Percentiles rank a stretch among this genome's conserved stretches.
Evolutionary conservation across 1,140 invertebrate species (phyloP).

Genomic region (Mylabris phalerata): DNA sequence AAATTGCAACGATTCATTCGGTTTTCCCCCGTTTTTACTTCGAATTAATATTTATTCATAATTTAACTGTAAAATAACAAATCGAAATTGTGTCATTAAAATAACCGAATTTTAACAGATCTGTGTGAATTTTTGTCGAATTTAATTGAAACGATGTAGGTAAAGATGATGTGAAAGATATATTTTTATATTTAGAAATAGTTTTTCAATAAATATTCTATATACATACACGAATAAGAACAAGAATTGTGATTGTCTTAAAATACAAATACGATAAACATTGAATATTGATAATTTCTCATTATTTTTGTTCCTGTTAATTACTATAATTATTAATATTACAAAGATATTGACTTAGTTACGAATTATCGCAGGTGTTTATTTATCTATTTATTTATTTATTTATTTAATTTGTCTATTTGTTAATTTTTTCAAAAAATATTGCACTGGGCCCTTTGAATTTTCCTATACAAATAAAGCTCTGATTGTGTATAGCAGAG

Average conservation of each 20-base stretch:
- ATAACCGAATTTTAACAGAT: slow-evolving; percentile 17
- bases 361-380: slow-evolving; percentile 17
- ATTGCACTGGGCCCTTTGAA: slow-evolving; percentile 28
- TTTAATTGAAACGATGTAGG: slow-evolving; percentile 35
- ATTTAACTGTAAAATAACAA: slow-evolving; percentile 6
- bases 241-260: slow-evolving; percentile 11
- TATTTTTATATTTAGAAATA: neutral
- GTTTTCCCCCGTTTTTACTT: too few relatives aligned
- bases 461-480: slow-evolving; percentile 15
- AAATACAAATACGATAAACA: slow-evolving; percentile 13
- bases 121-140: slow-evolving; percentile 12
- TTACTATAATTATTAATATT: slow-evolving; percentile 4
- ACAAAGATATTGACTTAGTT: slow-evolving; percentile 30
- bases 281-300: slow-evolving; percentile 11
- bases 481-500: slow-evolving; percentile 10
- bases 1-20: neutral
- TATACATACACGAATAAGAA: neutral
- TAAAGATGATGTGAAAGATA: slow-evolving; percentile 12
- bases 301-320: neutral
- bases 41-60: neutral
- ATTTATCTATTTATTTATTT: too few relatives aligned
- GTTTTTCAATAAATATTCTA: slow-evolving; percentile 1
- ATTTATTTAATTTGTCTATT: neutral
- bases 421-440: slow-evolving; percentile 9
- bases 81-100: slow-evolving; percentile 6